Evolutionary conservation across 1,140 invertebrate genomes (phyloP).

Genomic region (Ectropis grisescens): DNA sequence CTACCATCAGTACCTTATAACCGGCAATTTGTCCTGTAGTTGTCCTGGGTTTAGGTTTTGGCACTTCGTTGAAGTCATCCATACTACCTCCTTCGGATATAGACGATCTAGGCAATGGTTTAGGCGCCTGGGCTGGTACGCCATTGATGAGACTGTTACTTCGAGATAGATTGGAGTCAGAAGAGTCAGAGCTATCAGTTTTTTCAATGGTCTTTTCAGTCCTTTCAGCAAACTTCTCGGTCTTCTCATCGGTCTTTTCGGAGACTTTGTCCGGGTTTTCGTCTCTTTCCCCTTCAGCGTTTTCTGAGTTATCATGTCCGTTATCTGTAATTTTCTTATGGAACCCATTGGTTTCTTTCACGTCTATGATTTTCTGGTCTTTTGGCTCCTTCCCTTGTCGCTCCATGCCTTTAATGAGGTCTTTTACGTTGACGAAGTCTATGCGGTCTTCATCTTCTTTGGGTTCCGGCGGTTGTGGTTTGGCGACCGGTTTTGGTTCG

Average conservation of each 20-base stretch:
- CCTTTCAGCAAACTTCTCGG: slow-evolving; percentile 20
- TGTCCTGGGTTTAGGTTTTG: slow-evolving; percentile 81
- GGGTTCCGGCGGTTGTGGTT: slow-evolving; percentile 27
- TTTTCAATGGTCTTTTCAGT: slow-evolving; percentile 23
- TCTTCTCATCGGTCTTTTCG: slow-evolving; percentile 14
- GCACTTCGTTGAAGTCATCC: slow-evolving; percentile 65
- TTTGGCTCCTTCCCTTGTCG: slow-evolving; percentile 38
- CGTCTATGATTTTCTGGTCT: slow-evolving; percentile 23
- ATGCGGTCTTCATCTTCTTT: slow-evolving; percentile 52
- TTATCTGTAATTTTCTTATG: slow-evolving; percentile 54
- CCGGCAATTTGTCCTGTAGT: slow-evolving; percentile 70
- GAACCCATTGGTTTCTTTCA: slow-evolving; percentile 47
- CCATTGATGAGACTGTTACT: slow-evolving; percentile 55
- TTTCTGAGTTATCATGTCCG: slow-evolving; percentile 35
- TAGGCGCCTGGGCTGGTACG: slow-evolving; percentile 72
- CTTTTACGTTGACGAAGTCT: slow-evolving; percentile 67
- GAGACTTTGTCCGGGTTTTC: slow-evolving; percentile 19
- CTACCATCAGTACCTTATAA: slow-evolving; percentile 84
- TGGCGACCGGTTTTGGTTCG: slow-evolving; percentile 27
- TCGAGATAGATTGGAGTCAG: slow-evolving; percentile 34
- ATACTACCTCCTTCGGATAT: slow-evolving; percentile 57
- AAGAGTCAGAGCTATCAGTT: slow-evolving; percentile 36
- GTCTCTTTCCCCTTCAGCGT: slow-evolving; percentile 8
- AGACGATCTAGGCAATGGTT: slow-evolving; percentile 77
- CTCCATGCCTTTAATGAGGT: slow-evolving; percentile 67